Evolutionary conservation across 2,888 invertebrate species (phyloP).

Genomic region (Thymelicus acteon): DNA sequence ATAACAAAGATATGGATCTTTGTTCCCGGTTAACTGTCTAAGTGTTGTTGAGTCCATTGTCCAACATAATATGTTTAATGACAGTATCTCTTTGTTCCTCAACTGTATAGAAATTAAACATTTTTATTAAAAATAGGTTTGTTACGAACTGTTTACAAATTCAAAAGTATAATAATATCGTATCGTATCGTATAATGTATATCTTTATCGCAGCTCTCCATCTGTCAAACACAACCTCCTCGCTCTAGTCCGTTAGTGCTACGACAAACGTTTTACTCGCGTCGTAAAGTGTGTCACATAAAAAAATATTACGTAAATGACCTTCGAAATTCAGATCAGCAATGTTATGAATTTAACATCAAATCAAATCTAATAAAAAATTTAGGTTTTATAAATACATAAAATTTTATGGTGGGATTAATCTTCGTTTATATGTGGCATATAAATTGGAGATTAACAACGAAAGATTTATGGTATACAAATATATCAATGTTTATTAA

Average conservation of each 20-base stretch:
- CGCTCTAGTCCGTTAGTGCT: slow-evolving; percentile 4
- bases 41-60: too few relatives aligned
- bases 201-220: not conserved
- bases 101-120: too few relatives aligned
- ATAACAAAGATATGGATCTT: too few relatives aligned
- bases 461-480: too few relatives aligned
- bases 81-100: too few relatives aligned
- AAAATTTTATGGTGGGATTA: not conserved
- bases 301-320: slow-evolving; percentile 10
- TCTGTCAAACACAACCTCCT: not conserved
- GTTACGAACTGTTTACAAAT: too few relatives aligned
- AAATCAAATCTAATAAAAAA: slow-evolving; percentile 1
- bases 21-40: too few relatives aligned
- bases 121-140: too few relatives aligned
- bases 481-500: too few relatives aligned
- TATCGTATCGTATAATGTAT: too few relatives aligned
- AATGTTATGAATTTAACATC: slow-evolving; percentile 15
- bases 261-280: slow-evolving; percentile 8
- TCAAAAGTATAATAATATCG: too few relatives aligned
- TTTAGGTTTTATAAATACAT: slow-evolving; percentile 7
- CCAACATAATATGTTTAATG: too few relatives aligned
- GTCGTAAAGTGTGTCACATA: slow-evolving; percentile 17
- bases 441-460: not conserved
- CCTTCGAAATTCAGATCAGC: slow-evolving; percentile 16
- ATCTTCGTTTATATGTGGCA: not conserved